Evolutionary conservation across 2,797 vertebrate species (phyloP).

Genomic region (Labroides dimidiatus): DNA sequence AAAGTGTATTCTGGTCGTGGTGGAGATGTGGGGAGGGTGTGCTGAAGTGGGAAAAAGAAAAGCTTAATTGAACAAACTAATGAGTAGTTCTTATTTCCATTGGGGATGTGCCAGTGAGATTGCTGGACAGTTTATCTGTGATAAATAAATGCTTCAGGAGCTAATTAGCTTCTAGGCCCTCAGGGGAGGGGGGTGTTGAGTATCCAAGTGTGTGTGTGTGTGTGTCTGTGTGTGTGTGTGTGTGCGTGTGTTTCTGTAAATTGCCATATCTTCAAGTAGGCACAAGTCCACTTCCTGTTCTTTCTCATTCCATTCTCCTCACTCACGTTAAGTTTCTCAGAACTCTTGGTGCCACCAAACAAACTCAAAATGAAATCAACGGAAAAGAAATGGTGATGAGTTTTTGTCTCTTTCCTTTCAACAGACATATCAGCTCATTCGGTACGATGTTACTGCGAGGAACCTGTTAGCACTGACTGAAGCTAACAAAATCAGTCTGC

Average conservation of each 20-base stretch:
- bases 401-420: conserved; percentile 11
- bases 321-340: conserved; percentile 26
- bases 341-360: conserved; percentile 31
- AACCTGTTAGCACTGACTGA: too few species aligned
- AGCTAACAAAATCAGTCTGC: too few species aligned
- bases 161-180: conserved; percentile 82
- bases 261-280: conserved; percentile 67
- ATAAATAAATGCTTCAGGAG: conserved; percentile 88
- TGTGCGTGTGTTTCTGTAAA: conserved; percentile 51
- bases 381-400: conserved; percentile 7
- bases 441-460: too few species aligned
- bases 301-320: conserved; percentile 34
- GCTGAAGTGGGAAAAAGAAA: conserved; percentile 78
- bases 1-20: conserved; percentile 60
- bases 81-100: conserved; percentile 85
- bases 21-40: conserved; percentile 65
- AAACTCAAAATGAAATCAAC: conserved; percentile 21
- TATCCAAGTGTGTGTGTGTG: conserved; percentile 70
- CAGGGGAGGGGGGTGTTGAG: conserved; percentile 73
- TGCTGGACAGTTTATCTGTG: conserved; percentile 88
- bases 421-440: background rate
- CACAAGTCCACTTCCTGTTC: conserved; percentile 68
- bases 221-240: conserved; percentile 41
- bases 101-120: conserved; percentile 84
- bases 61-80: conserved; percentile 87